Base-by-base conservation (phyloP, 2,113 vertebrate genomes). In the Lutjanus erythropterus region DNA sequence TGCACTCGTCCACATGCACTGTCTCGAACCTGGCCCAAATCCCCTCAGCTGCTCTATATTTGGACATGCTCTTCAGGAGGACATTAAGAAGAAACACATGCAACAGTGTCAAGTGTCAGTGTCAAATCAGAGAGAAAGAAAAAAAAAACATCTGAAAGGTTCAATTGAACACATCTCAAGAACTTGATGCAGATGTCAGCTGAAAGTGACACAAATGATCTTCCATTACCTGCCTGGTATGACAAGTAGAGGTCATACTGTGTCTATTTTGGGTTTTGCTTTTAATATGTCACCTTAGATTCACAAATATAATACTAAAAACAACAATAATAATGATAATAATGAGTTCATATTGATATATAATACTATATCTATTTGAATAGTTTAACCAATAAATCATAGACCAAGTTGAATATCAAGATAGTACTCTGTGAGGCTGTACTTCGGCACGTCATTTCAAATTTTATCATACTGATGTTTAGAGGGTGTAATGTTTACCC, bases 11-110 rank as follows among this genome's bases (percentile, higher is more conserved):
- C 78, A 55, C 74, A 82, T 65, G 61, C 66, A 65, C 9, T 72
- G 31, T 79, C 83, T 73, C 82, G 59, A 62, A 88, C 53, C 55
- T 71, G 65, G 58, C 44, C 41, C 23, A 70, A 81, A 83, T 88
- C 78, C 71, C 55, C 53, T 33, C 23, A 50, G 74, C 56, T 53
- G 50, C 59, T 69, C 61, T 84, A 71, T 82, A 81, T 89, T 79
- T 84, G 58, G 73, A 52, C 19, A 0, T 59, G 41, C 21, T 66
- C 75, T 68, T 84, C 49, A 80, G 42, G 86, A 84, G 75, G 76
- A 86, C 64, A 78, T 73, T 39, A 73, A 35, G 46, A 62, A n/a
- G 39, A 59, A 67, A 61, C 31, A 78, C 59, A 75, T 59, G 61
- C 62, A 72, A 58, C 49, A 61, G 42, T 46, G 60, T 80, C 41